These are phyloP conservation scores for Chlorodrepanis virens DNA, from an alignment of 2,113 vertebrate species.

Conservation along the genomic window DNA sequence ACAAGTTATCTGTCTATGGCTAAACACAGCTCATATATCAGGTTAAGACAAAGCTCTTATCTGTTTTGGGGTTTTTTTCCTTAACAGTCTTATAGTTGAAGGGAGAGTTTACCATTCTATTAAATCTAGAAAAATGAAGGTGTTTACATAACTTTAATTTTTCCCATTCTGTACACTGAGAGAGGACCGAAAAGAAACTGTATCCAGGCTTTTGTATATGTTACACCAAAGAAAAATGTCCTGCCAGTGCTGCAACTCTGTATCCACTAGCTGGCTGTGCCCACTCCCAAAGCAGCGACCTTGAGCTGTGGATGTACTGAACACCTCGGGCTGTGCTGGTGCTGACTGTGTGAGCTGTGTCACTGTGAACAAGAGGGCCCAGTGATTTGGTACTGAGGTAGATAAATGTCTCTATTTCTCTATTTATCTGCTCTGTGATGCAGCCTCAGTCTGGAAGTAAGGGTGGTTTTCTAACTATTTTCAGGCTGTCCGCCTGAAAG, in stretches of 20 bases:
- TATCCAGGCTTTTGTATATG: background rate
- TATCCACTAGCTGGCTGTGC: background rate
- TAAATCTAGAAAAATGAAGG: background rate
- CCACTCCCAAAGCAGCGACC: background rate
- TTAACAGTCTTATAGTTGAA: background rate
- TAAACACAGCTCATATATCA: background rate
- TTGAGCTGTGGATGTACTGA: rapidly evolving
- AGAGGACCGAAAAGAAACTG: background rate
- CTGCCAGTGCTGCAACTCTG: background rate
- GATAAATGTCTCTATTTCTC: background rate
- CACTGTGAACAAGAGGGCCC: background rate
- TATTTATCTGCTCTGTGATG: background rate
- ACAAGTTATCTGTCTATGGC: background rate
- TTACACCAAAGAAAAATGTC: background rate
- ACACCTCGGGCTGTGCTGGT: background rate
- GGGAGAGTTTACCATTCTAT: background rate
- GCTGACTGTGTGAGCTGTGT: rapidly evolving
- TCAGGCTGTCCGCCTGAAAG: background rate
- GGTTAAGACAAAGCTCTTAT: background rate
- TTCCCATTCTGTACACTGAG: background rate
- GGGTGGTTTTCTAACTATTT: background rate
- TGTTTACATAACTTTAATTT: background rate
- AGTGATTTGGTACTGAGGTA: background rate
- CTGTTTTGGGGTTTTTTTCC: background rate
- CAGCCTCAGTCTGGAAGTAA: background rate